phyloP scores from a whole-genome alignment of 2,113 vertebrate species.

The Alectura lathami region DNA sequence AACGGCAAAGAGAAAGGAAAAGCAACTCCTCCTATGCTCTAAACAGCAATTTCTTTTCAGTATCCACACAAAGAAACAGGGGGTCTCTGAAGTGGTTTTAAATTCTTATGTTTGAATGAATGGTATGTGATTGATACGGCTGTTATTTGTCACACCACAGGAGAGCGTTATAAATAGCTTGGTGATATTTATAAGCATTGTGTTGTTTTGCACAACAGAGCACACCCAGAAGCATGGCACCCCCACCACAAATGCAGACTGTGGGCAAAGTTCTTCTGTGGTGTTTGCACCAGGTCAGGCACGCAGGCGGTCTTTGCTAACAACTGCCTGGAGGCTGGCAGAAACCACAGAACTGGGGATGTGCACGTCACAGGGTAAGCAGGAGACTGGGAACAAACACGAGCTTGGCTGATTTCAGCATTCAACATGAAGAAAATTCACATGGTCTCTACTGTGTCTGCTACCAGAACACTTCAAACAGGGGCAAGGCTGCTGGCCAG shows the following conservation, averaged over 20 bases:
- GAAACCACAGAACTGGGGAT: rapidly evolving
- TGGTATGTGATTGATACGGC: not conserved
- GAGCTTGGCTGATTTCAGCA: not conserved
- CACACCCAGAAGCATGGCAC: not conserved
- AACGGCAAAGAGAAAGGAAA: not conserved
- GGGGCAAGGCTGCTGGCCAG: not conserved
- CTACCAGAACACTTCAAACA: not conserved
- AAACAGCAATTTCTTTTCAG: not conserved
- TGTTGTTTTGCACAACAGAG: not conserved
- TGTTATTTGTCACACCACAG: not conserved
- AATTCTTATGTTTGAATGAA: not conserved
- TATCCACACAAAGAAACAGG: not conserved
- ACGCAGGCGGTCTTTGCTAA: rapidly evolving
- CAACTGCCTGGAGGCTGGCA: not conserved
- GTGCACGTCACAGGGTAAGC: rapidly evolving
- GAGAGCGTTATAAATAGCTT: not conserved
- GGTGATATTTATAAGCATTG: not conserved
- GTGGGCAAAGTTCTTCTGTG: rapidly evolving
- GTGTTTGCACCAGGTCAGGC: not conserved
- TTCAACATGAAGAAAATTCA: rapidly evolving
- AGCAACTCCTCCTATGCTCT: not conserved
- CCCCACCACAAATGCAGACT: not conserved
- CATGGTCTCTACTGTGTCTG: not conserved
- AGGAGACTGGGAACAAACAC: not conserved
- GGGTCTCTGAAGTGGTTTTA: not conserved